Evolutionary conservation across 2,888 invertebrate species (phyloP).

Genomic region (Cryptosula pallasiana): DNA sequence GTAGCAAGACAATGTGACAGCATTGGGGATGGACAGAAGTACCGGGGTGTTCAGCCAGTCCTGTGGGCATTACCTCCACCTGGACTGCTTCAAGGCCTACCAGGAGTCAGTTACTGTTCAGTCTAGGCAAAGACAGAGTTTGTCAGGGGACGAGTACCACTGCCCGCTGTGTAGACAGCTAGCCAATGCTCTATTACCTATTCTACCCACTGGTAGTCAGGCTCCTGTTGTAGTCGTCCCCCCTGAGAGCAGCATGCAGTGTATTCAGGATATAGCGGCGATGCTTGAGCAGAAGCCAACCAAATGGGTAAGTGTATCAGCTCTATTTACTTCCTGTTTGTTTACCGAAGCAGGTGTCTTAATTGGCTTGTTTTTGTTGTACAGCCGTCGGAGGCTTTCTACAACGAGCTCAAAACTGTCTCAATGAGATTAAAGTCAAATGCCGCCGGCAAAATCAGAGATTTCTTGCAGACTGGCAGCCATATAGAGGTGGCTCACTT

Average conservation of each 20-base stretch:
- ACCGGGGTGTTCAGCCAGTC: constrained; percentile 84
- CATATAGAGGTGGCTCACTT: background rate
- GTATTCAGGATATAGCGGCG: constrained; percentile 1
- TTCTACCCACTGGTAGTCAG: constrained; percentile 33
- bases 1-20: background rate
- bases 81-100: constrained; percentile 88
- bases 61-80: constrained; percentile 93
- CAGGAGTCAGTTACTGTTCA: constrained; percentile 68
- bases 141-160: constrained; percentile 73
- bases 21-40: constrained; percentile 38
- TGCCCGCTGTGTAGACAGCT: constrained; percentile 91
- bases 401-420: background rate
- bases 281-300: background rate
- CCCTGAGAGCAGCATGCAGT: background rate
- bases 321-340: background rate
- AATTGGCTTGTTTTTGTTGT: too few species aligned
- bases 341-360: too few species aligned
- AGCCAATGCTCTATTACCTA: constrained; percentile 78
- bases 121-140: background rate
- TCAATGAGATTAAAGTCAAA: background rate
- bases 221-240: background rate
- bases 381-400: background rate
- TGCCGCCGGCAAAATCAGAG: background rate
- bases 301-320: constrained; percentile 7
- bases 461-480: background rate